These are phyloP conservation scores for Coregonus sp. DNA, from an alignment of 2,797 vertebrate genomes.

Conservation along the genomic window DNA sequence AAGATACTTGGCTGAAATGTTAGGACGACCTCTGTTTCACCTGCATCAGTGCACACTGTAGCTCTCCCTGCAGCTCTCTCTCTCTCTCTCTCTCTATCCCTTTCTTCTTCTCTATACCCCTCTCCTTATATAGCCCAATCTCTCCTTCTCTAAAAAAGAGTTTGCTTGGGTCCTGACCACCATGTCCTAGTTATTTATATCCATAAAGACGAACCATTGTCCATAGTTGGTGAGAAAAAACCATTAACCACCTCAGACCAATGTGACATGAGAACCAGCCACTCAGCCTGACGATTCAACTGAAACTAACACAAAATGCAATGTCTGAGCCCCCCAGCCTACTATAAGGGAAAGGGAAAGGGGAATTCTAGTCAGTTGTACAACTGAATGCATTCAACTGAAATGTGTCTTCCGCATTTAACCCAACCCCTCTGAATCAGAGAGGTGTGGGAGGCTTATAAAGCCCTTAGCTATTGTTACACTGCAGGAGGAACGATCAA, in stretches of 20 bases:
- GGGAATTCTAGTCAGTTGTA: neutral
- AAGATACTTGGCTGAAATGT: slow-evolving; percentile 47
- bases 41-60: slow-evolving; percentile 40
- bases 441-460: too few relatives aligned
- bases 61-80: slow-evolving; percentile 21
- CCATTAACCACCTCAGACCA: slow-evolving; percentile 27
- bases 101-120: slow-evolving; percentile 19
- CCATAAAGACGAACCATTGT: slow-evolving; percentile 46
- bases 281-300: slow-evolving; percentile 18
- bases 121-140: slow-evolving; percentile 68
- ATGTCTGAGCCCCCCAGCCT: slow-evolving; percentile 45
- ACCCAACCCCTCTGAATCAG: too few relatives aligned
- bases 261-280: slow-evolving; percentile 1
- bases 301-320: slow-evolving; percentile 24
- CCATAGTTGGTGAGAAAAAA: slow-evolving; percentile 63
- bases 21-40: slow-evolving; percentile 56
- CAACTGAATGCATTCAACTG: too few relatives aligned
- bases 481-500: slow-evolving; percentile 52
- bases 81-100: slow-evolving; percentile 9
- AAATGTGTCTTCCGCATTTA: too few relatives aligned
- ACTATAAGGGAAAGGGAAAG: slow-evolving; percentile 62
- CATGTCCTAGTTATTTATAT: slow-evolving; percentile 69
- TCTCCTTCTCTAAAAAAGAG: slow-evolving; percentile 56
- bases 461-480: slow-evolving; percentile 47
- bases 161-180: slow-evolving; percentile 56